Percentiles rank a stretch among this genome's conserved stretches.
These are phyloP conservation scores for Brienomyrus brachyistius DNA, from an alignment of 2,113 vertebrate genomes.

Conservation along the genomic window DNA sequence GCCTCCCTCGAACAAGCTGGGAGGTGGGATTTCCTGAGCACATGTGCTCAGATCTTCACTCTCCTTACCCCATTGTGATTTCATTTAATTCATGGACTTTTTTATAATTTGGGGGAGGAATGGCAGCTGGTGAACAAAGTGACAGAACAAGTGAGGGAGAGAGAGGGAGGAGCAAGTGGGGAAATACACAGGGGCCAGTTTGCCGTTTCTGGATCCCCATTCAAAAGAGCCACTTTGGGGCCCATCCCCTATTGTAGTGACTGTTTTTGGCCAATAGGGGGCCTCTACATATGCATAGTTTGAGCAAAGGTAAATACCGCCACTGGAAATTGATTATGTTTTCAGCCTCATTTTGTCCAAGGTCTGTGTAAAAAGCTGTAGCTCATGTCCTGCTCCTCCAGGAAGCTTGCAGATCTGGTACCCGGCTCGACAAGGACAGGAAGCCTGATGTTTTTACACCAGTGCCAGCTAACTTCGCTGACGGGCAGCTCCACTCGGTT, in stretches of 20 bases:
- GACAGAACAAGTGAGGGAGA: too few species aligned
- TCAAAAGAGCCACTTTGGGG: background rate
- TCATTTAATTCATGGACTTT: background rate
- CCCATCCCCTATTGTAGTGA: background rate
- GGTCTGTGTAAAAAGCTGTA: slow-evolving; percentile 9
- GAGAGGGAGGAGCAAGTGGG: background rate
- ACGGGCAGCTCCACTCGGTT: slow-evolving; percentile 74
- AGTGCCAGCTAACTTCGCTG: slow-evolving; percentile 70
- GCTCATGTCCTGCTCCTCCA: slow-evolving; percentile 41
- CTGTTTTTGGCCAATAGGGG: background rate
- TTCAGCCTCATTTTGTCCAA: background rate
- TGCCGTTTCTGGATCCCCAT: background rate
- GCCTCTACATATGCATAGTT: background rate
- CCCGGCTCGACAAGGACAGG: slow-evolving; percentile 67
- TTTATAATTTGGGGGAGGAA: background rate
- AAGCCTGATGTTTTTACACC: slow-evolving; percentile 73
- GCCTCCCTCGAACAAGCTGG: background rate
- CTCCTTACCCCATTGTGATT: background rate
- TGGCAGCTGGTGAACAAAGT: background rate
- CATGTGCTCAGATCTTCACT: background rate
- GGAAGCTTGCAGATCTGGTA: slow-evolving; percentile 93
- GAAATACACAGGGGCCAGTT: background rate
- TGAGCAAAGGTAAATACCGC: background rate
- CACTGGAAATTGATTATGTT: background rate
- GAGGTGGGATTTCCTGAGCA: background rate